Evolutionary conservation across 2,888 invertebrate genomes (phyloP), one percentile per base, ranked within the genome.

Genomic region (Cremastinae sp.): DNA sequence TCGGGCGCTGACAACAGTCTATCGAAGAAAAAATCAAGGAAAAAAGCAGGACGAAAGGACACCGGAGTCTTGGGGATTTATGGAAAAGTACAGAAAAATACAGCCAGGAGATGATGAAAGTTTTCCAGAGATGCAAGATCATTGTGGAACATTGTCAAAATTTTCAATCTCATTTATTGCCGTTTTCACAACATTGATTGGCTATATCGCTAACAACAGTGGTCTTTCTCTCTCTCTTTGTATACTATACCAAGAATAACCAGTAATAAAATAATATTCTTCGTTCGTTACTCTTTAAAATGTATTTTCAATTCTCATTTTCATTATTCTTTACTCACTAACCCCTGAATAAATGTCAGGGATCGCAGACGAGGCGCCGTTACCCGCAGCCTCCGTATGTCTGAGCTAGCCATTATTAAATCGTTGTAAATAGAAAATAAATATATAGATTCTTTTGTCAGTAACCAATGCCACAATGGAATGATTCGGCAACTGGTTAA

Each of bases 211-310:
- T 82, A 84, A 83, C 82, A 82, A 77, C 80, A 83, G 83, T 80
- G 78, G 80, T 69, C 74, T 80, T 41, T 66, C 16, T 54, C 51
- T 65, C 22, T 34, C 49, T 54, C 18, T 62, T 43, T 82, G 79
- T 84, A 84, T 78, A 81, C 81, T 83, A 82, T 84, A 84, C 61
- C 80, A 86, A 85, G 82, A 85, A 84, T 84, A 87, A 87, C 85
- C 78, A 82, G 86, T 86, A 87, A 85, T 87, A 87, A 87, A 87
- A 87, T 87, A 87, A 87, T 85, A 86, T 87, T 69, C 51, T 47
- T 82, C 84, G 80, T 80, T 78, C 82, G 81, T 72, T 71, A 69
- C 34, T 65, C 54, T 75, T 61, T 34, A 43, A 56, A 56, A 28
- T 75, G 34, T 70, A 65, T 45, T 51, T 22, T 69, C 14, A 10